These are phyloP conservation scores for Nasalis larvatus DNA, from an alignment of 2,113 vertebrate genomes.

Conservation along the genomic window DNA sequence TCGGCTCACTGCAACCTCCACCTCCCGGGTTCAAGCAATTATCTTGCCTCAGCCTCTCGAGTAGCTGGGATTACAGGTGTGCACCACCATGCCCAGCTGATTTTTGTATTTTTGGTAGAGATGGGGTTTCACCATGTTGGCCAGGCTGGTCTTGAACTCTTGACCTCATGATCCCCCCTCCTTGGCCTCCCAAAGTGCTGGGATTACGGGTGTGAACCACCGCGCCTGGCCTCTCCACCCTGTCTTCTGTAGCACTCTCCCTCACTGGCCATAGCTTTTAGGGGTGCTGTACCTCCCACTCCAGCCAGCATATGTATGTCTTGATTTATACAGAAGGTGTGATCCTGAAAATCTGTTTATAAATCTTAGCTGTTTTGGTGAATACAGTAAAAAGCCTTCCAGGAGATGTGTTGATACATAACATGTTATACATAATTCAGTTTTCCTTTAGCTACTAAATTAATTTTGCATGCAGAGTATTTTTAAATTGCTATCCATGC, in stretches of 20 bases:
- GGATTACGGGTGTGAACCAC: too few relatives aligned
- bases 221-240: neutral
- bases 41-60: too few relatives aligned
- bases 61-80: too few relatives aligned
- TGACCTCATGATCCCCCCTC: too few relatives aligned
- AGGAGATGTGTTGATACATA: neutral
- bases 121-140: too few relatives aligned
- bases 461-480: constrained; percentile 1
- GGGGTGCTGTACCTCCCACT: neutral
- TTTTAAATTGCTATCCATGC: neutral
- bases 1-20: too few relatives aligned
- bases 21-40: too few relatives aligned
- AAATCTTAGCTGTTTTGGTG: constrained; percentile 4
- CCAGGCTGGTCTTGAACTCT: too few relatives aligned
- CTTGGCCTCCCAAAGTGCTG: too few relatives aligned
- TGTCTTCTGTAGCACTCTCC: neutral
- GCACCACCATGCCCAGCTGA: too few relatives aligned
- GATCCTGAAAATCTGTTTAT: neutral
- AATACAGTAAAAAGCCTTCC: neutral
- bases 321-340: neutral
- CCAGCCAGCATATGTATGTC: accelerated
- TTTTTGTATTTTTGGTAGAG: too few relatives aligned
- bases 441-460: constrained; percentile 23
- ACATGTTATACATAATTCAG: constrained; percentile 24
- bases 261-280: neutral